These are phyloP conservation scores for Acanthis flammea DNA, from an alignment of 2,797 vertebrate species.

Conservation along the genomic window DNA sequence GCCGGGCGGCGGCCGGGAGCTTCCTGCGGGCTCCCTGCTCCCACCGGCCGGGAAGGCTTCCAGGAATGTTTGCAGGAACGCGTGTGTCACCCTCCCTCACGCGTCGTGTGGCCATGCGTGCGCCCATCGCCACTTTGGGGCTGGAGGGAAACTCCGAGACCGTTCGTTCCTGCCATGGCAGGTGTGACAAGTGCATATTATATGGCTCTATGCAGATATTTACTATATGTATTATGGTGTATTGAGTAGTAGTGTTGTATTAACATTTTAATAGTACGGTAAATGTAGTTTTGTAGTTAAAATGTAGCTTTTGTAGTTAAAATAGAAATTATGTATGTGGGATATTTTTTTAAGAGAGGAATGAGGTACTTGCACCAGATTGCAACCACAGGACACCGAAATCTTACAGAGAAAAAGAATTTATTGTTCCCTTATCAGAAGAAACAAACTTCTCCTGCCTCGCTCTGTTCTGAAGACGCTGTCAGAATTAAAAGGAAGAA, in stretches of 20 bases:
- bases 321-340: no score
- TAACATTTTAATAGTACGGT: not conserved
- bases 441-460: fast-evolving
- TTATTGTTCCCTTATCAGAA: no score
- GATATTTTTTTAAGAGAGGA: no score
- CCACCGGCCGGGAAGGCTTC: fast-evolving
- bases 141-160: no score
- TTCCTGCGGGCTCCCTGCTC: fast-evolving
- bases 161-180: not conserved
- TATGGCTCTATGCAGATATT: not conserved
- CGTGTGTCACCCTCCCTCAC: fast-evolving
- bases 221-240: not conserved
- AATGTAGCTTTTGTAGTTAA: no score
- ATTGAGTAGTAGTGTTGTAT: not conserved
- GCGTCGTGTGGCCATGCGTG: not conserved
- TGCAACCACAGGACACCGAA: no score
- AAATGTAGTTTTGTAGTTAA: no score
- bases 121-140: fast-evolving
- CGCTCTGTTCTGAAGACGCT: fast-evolving
- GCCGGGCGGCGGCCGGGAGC: fast-evolving
- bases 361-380: no score
- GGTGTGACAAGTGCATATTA: not conserved
- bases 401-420: no score
- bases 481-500: no score
- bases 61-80: fast-evolving